Percentiles rank a stretch among this genome's conserved stretches.
phyloP scores from a whole-genome alignment of 2,113 vertebrate species.

The Vidua chalybeata region DNA sequence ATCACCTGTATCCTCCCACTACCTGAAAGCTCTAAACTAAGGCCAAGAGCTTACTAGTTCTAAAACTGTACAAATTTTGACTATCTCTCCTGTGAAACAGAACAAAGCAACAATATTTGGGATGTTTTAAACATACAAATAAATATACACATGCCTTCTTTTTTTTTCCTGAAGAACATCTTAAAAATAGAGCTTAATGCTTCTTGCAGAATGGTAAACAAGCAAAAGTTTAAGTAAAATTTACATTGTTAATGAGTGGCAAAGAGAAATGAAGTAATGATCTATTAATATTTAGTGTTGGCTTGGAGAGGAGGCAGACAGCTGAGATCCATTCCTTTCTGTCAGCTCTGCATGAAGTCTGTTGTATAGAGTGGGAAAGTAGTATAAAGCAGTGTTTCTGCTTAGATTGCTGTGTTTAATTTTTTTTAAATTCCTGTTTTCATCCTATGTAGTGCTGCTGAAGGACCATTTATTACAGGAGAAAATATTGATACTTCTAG shows the following conservation, averaged over 20 bases:
- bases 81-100: background rate
- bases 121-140: background rate
- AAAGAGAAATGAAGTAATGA: background rate
- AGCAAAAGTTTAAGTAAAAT: background rate
- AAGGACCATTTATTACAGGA: conserved; percentile 74
- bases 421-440: background rate
- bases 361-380: background rate
- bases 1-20: background rate
- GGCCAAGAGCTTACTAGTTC: background rate
- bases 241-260: background rate
- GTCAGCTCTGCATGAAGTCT: background rate
- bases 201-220: background rate
- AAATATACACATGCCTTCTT: background rate
- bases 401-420: background rate
- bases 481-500: conserved; percentile 85
- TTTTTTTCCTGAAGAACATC: background rate
- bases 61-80: background rate
- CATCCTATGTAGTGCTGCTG: conserved; percentile 72
- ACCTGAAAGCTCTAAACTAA: background rate
- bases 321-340: background rate
- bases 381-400: background rate
- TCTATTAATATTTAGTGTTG: background rate
- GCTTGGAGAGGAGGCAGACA: background rate
- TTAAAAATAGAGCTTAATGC: background rate
- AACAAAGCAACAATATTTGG: background rate